A percentile compares a stretch with the other conserved stretches of the same genome.
Evolutionary conservation across 2,797 vertebrate species (phyloP).

Genomic region (Sciaenops ocellatus): DNA sequence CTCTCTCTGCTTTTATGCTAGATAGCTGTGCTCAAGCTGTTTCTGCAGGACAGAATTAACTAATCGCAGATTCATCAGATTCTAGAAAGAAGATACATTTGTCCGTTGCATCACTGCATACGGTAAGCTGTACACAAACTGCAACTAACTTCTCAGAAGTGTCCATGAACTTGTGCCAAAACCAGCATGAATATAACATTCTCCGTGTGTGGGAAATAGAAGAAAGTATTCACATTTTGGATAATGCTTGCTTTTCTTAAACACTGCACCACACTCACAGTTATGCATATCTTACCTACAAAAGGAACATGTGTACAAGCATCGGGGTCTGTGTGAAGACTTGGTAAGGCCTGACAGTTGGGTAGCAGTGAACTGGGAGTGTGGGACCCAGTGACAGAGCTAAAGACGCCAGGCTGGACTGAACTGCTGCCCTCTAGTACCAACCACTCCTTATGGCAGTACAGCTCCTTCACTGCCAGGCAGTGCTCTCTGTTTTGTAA

Average conservation of each 20-base stretch:
- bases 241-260: not conserved
- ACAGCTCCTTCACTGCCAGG: slow-evolving; percentile 94
- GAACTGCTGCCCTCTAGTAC: slow-evolving; percentile 83
- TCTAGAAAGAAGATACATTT: not conserved
- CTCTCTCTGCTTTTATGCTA: not conserved
- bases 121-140: not conserved
- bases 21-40: not conserved
- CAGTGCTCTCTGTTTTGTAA: slow-evolving; percentile 91
- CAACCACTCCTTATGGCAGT: slow-evolving; percentile 95
- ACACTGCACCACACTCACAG: not conserved
- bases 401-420: slow-evolving; percentile 81
- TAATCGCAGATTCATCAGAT: not conserved
- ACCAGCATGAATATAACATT: not conserved
- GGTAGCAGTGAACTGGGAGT: slow-evolving; percentile 75
- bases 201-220: not conserved
- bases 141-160: not conserved
- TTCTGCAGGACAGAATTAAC: not conserved
- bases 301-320: slow-evolving; percentile 91
- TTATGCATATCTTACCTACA: slow-evolving; percentile 85
- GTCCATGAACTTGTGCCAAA: not conserved
- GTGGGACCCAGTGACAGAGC: slow-evolving; percentile 70
- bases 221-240: not conserved
- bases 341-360: slow-evolving; percentile 91
- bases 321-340: slow-evolving; percentile 84
- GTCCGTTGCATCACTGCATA: not conserved